A percentile compares a stretch with the other conserved stretches of the same genome.
These are phyloP conservation scores for Lonchura striata DNA, from an alignment of 2,113 vertebrate species.

Conservation along the genomic window DNA sequence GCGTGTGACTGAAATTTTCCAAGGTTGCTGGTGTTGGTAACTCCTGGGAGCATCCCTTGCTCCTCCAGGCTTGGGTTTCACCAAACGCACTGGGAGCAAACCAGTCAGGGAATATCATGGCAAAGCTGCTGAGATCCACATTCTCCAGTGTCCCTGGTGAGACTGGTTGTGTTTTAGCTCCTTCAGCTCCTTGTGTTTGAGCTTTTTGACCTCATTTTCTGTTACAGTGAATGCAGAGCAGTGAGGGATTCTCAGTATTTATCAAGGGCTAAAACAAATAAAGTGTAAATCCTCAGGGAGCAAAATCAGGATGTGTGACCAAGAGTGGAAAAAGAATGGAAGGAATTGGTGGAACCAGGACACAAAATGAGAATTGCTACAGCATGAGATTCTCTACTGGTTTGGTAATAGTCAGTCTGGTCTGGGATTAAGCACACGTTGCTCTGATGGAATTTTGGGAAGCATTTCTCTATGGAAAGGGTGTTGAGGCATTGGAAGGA, in stretches of 20 bases:
- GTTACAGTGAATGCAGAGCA: neutral
- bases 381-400: too few relatives aligned
- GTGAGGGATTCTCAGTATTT: neutral
- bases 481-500: neutral
- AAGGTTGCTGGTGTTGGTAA: neutral
- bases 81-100: neutral
- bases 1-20: neutral
- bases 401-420: neutral
- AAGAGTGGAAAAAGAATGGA: neutral
- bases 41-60: neutral
- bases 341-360: neutral
- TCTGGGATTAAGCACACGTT: neutral
- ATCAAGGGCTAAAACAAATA: neutral
- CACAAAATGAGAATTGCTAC: neutral
- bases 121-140: rapidly evolving
- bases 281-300: neutral
- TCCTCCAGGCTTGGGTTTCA: neutral
- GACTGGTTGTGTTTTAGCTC: neutral
- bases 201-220: neutral
- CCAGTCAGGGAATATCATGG: neutral
- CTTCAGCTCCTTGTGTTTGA: neutral
- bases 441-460: neutral
- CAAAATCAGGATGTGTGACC: neutral
- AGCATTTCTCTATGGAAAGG: neutral
- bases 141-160: neutral